These are phyloP conservation scores for Leuctra nigra DNA, from an alignment of 2,888 invertebrate genomes.

Conservation along the genomic window DNA sequence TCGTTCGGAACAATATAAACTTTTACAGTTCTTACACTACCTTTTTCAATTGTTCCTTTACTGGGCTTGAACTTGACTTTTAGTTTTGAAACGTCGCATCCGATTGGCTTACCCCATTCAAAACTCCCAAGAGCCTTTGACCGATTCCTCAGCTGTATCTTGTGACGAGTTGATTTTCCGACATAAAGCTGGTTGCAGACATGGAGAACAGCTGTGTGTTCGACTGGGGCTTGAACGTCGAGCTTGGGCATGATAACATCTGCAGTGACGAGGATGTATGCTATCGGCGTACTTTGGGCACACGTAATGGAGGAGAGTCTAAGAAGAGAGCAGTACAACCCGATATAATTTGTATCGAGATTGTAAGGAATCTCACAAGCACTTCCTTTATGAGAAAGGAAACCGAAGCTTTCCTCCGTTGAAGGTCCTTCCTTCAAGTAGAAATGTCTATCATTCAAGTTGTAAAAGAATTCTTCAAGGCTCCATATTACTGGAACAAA, in stretches of 20 bases:
- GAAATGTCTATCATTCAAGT: not conserved
- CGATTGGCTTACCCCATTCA: conserved; percentile 34
- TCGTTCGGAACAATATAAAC: not conserved
- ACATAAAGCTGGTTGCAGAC: conserved; percentile 1
- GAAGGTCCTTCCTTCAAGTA: not conserved
- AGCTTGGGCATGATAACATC: not conserved
- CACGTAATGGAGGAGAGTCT: not conserved
- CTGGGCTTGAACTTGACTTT: conserved; percentile 35
- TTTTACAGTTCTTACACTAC: not conserved
- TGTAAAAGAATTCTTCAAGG: not conserved
- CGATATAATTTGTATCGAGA: not conserved
- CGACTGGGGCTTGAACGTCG: not conserved
- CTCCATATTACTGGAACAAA: not conserved
- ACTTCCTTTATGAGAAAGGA: not conserved
- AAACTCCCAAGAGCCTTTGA: conserved; percentile 28
- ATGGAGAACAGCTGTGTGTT: not conserved
- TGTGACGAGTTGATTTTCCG: not conserved
- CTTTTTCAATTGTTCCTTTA: conserved; percentile 32
- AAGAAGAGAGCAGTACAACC: not conserved
- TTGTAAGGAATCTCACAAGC: not conserved
- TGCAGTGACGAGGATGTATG: not conserved
- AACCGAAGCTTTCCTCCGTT: not conserved
- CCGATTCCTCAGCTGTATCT: conserved; percentile 36
- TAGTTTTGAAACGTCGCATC: conserved; percentile 35
- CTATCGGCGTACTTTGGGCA: not conserved